phyloP scores from a whole-genome alignment of 2,113 vertebrate species.

The Neofelis nebulosa region DNA sequence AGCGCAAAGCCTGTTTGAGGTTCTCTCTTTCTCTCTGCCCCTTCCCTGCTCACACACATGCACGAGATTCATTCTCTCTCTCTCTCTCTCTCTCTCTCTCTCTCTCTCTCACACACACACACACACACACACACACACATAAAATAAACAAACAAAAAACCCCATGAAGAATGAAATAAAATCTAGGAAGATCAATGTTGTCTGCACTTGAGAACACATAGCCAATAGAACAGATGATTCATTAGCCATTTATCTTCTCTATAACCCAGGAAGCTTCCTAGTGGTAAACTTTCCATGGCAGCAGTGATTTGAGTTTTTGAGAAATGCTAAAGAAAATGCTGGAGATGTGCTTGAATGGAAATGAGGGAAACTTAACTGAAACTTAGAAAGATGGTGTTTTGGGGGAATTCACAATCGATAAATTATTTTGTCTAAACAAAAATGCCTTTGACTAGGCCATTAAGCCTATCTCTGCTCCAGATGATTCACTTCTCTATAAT shows the following conservation, averaged over 20 bases:
- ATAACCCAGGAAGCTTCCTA: background rate
- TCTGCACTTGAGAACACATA: background rate
- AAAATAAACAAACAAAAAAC: background rate
- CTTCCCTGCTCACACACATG: too few relatives aligned
- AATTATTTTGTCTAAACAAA: background rate
- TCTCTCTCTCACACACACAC: too few relatives aligned
- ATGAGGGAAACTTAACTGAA: background rate
- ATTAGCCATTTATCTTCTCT: background rate
- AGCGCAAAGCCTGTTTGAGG: too few relatives aligned
- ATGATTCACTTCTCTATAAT: background rate
- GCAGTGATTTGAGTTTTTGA: background rate
- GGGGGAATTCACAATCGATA: background rate
- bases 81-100: too few relatives aligned
- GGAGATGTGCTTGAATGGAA: background rate
- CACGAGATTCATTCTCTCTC: too few relatives aligned
- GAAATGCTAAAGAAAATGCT: background rate
- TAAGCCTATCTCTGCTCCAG: background rate
- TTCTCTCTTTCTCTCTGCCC: too few relatives aligned
- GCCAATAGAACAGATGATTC: background rate
- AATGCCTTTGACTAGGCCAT: background rate
- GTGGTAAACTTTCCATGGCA: background rate
- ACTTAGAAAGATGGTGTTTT: background rate
- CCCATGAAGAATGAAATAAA: background rate
- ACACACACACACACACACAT: too few relatives aligned
- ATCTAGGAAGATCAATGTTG: background rate